Percentiles rank a stretch among this genome's conserved stretches.
These are phyloP conservation scores for Ruditapes philippinarum DNA, from an alignment of 1,140 invertebrate species.

Conservation along the genomic window DNA sequence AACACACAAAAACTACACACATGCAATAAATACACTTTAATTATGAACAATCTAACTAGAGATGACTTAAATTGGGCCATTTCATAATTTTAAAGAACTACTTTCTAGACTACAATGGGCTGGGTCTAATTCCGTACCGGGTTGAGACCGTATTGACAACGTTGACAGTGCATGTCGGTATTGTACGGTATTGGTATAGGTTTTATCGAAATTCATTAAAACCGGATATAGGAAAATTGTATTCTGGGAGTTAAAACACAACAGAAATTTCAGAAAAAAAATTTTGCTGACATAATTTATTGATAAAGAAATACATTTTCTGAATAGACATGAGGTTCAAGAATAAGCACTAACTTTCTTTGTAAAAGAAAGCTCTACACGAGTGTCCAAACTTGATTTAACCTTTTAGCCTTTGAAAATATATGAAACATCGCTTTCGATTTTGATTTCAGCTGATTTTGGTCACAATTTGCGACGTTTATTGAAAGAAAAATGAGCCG, in stretches of 20 bases:
- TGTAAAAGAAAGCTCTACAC: neutral
- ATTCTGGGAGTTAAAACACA: conserved; percentile 53
- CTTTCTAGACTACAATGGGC: no score
- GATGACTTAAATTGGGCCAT: no score
- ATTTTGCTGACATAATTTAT: conserved; percentile 37
- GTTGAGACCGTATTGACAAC: no score
- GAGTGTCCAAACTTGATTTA: neutral
- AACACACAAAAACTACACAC: no score
- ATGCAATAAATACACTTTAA: no score
- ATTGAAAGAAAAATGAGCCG: conserved; percentile 70
- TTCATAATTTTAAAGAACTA: no score
- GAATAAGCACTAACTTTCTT: neutral
- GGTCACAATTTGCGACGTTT: neutral
- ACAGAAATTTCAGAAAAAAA: conserved; percentile 49
- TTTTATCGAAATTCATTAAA: neutral
- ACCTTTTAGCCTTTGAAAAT: neutral
- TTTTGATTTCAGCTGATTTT: conserved; percentile 1
- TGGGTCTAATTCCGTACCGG: no score
- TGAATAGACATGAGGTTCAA: neutral
- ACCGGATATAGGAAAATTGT: conserved; percentile 15
- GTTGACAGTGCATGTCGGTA: no score
- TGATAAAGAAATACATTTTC: neutral
- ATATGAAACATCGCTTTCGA: neutral
- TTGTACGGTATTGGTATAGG: neutral
- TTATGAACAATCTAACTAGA: no score